phyloP scores from a whole-genome alignment of 2,113 vertebrate species.

The Oryzias celebensis region DNA sequence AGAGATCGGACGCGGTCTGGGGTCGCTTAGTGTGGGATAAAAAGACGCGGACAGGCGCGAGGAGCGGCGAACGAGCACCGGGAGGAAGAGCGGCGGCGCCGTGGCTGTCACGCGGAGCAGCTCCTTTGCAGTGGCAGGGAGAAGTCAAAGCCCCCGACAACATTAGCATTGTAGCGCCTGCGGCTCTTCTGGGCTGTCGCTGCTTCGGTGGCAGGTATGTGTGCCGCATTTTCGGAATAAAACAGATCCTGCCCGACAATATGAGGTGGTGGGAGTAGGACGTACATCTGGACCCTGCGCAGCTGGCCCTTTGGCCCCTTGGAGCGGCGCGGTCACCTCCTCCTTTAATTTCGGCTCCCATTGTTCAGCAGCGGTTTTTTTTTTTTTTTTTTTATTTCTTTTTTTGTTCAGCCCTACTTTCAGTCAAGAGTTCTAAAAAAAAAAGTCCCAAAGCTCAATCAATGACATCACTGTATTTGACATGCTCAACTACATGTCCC shows the following conservation, averaged over 20 bases:
- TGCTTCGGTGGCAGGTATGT: conserved; percentile 69
- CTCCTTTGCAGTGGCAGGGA: conserved; percentile 73
- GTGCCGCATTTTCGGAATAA: conserved; percentile 66
- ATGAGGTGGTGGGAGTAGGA: conserved; percentile 1
- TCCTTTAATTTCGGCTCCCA: conserved; percentile 21
- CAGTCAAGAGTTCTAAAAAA: conserved; percentile 9
- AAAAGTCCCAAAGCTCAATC: conserved; percentile 15
- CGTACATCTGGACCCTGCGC: conserved; percentile 51
- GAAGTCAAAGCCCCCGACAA: conserved; percentile 78
- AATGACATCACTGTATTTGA: conserved; percentile 7
- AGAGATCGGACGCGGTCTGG: conserved; percentile 13
- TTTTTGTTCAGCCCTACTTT: conserved; percentile 13
- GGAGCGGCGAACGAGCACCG: conserved; percentile 28
- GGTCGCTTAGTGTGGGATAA: background rate
- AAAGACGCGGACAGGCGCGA: conserved; percentile 11
- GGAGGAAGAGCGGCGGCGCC: conserved; percentile 44
- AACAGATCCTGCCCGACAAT: conserved; percentile 25
- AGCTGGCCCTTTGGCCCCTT: conserved; percentile 58
- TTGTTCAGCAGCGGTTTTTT: conserved; percentile 22
- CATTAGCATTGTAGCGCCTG: conserved; percentile 72
- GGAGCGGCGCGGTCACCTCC: conserved; percentile 16
- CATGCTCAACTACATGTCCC: conserved; percentile 29
- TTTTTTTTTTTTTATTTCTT: conserved; percentile 15
- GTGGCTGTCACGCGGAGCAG: conserved; percentile 68
- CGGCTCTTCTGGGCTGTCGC: conserved; percentile 73